Conservation (phyloP, 2,113 vertebrate genomes). For the Protomyctophum bolini region DNA sequence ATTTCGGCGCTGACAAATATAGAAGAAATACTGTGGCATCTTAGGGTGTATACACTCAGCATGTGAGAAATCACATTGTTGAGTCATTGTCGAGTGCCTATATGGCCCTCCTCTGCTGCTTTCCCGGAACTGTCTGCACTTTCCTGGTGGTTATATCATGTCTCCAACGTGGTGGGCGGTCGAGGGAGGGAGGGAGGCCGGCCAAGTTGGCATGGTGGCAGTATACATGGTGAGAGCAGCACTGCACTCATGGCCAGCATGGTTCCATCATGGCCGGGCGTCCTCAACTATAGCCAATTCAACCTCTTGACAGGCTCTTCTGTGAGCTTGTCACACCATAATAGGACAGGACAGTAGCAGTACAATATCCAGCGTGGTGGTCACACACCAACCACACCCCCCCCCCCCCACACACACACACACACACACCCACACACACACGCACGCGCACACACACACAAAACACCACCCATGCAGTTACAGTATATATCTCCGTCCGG, state of each 20-base stretch:
- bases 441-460: conserved; percentile 12
- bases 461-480: conserved; percentile 11
- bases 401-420: conserved; percentile 35
- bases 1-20: no score
- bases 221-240: conserved; percentile 44
- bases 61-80: neutral
- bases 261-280: conserved; percentile 29
- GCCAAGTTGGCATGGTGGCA: conserved; percentile 23
- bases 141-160: neutral
- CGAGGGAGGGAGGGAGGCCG: conserved; percentile 15
- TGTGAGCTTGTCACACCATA: conserved; percentile 5
- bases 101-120: neutral
- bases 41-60: neutral
- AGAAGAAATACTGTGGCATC: neutral
- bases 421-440: no score
- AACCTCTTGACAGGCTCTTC: conserved; percentile 13
- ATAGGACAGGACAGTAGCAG: neutral
- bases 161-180: conserved; percentile 28
- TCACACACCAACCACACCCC: conserved; percentile 13
- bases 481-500: conserved; percentile 17
- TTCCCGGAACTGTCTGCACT: neutral
- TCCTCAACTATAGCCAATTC: conserved; percentile 37
- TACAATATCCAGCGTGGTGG: neutral
- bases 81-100: neutral
- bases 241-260: no score